Percentiles rank a stretch among this genome's conserved stretches.
These are phyloP conservation scores for Esox niger DNA, from an alignment of 2,113 vertebrate species.

Conservation along the genomic window DNA sequence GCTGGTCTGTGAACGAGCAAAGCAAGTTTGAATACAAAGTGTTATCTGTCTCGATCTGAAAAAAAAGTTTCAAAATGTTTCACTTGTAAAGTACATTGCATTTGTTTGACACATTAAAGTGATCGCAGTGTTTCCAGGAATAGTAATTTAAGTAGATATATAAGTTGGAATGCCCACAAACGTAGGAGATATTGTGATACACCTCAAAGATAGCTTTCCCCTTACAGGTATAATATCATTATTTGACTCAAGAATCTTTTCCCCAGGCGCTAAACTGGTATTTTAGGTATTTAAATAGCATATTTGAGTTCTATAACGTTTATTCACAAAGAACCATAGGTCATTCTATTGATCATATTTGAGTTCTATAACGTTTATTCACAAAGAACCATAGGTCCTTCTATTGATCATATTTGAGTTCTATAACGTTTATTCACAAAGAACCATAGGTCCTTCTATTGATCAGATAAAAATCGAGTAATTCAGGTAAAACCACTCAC, in stretches of 20 bases:
- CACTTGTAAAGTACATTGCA: no score
- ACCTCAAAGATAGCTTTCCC: not conserved
- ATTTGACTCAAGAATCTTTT: not conserved
- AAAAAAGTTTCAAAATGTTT: not conserved
- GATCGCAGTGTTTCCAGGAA: not conserved
- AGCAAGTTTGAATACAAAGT: constrained; percentile 8
- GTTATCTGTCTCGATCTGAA: not conserved
- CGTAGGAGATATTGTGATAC: not conserved
- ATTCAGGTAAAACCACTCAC: constrained; percentile 40
- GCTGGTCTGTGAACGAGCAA: constrained; percentile 41
- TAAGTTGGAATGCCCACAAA: not conserved
- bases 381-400: no score
- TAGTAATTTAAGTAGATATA: not conserved
- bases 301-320: no score
- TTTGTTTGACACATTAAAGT: not conserved
- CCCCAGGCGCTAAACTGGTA: not conserved
- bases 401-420: no score
- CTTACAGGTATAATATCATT: not conserved
- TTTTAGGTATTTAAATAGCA: not conserved
- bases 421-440: no score
- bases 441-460: no score
- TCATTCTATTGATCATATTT: no score
- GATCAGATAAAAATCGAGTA: no score
- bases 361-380: no score
- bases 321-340: no score